Base-by-base conservation (phyloP, 2,888 invertebrate genomes). In the Hydriomena furcata region DNA sequence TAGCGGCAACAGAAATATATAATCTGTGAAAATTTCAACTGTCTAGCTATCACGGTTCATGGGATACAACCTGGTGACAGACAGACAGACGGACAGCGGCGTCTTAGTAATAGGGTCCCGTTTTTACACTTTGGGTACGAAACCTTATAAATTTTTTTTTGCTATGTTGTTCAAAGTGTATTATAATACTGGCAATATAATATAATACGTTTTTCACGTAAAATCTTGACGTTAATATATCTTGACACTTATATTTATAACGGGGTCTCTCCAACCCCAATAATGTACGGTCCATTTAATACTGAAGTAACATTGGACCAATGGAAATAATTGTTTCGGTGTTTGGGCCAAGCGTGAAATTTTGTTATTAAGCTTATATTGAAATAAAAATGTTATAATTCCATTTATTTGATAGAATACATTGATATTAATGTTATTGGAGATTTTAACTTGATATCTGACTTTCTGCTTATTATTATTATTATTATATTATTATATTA, bases 221-320 rank as follows among this genome's bases (percentile, higher is more conserved):
- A 54, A 54, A 47, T 55, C 52, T 50, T 49, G 28, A 23, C 55
- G 52, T 47, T 58, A 54, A 57, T 53, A 54, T 51, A 54, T 58
- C 43, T 54, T 50, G 38, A 36, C 49, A 46, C 42, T 30, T 32
- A 35, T 43, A 52, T 48, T 76, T 76, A 77, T 77, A 70, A 68
- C 58, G 67, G 73, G 73, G 66, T 65, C 44, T 60, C 51, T 63
- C 41, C 57, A 66, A 50, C 63, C 60, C 61, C 59, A 71, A 72
- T 69, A 64, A 68, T 58, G 57, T 61, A 68, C 71, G 75, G 68
- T 63, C 79, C 77, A 82, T 79, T 84, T 76, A 61, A 61, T 61
- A 57, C 43, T 46, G 53, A 52, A 68, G 65, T 76, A 69, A 71
- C 72, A 61, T 68, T 59, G 57, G 41, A 53, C 65, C 66, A 63